These are phyloP conservation scores for Microcebus murinus DNA, from an alignment of 2,113 vertebrate species.

Conservation along the genomic window DNA sequence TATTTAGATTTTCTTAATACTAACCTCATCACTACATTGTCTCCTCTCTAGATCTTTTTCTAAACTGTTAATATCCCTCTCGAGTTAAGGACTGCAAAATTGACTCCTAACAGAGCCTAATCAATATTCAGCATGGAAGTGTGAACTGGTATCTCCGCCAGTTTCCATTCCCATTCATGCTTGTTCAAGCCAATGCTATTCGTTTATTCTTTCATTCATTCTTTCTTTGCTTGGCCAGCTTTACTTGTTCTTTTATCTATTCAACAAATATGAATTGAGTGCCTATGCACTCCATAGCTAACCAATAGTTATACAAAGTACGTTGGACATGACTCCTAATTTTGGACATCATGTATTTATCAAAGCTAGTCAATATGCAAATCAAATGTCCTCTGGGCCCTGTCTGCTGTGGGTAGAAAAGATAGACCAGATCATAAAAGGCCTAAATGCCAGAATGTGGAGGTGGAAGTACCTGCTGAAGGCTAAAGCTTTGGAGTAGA, in stretches of 20 bases:
- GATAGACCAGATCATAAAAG: background rate
- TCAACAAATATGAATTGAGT: background rate
- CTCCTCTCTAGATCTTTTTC: background rate
- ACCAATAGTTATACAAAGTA: background rate
- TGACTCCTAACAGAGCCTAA: background rate
- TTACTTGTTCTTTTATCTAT: background rate
- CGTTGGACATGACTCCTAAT: background rate
- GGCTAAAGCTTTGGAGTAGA: background rate
- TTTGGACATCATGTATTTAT: background rate
- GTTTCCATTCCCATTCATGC: background rate
- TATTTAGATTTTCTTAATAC: background rate
- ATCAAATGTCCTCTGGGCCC: background rate
- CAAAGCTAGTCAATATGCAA: background rate
- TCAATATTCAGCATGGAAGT: background rate
- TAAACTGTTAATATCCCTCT: background rate
- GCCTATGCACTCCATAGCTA: background rate
- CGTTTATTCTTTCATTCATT: background rate
- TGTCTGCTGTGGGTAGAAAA: background rate
- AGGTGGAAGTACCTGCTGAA: background rate
- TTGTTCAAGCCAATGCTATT: background rate
- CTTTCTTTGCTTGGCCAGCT: background rate
- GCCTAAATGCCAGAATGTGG: background rate
- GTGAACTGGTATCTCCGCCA: background rate
- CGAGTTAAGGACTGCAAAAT: background rate
- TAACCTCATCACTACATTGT: accelerated